Evolutionary conservation across 2,797 vertebrate genomes (phyloP).

Genomic region (Schizopygopsis malacanthus): DNA sequence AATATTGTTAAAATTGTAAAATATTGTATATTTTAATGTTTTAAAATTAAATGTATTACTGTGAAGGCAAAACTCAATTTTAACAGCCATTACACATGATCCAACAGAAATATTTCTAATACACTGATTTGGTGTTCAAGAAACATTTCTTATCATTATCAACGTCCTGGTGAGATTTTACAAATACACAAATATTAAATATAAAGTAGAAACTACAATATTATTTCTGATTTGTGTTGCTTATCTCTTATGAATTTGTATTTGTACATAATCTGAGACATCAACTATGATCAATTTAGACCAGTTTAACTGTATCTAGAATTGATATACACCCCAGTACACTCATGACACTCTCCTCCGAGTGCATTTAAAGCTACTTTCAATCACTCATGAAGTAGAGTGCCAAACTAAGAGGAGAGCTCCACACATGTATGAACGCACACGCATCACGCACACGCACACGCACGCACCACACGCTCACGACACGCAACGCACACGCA

Average conservation of each 20-base stretch:
- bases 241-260: neutral
- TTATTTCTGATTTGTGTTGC: neutral
- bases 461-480: neutral
- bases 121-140: no score
- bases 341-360: neutral
- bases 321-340: neutral
- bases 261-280: neutral
- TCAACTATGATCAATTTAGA: neutral
- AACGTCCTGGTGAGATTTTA: neutral
- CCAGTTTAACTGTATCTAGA: neutral
- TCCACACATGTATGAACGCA: constrained; percentile 1
- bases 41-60: no score
- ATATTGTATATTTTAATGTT: no score
- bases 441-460: constrained; percentile 4
- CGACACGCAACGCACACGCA: no score
- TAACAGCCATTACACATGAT: neutral
- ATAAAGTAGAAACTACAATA: neutral
- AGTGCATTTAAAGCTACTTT: constrained; percentile 38
- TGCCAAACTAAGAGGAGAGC: constrained; percentile 19
- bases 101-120: neutral
- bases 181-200: neutral
- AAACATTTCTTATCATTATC: no score
- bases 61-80: no score
- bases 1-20: no score
- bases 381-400: neutral